Conservation (phyloP, 2,888 invertebrate species). For the Pecten maximus region DNA sequence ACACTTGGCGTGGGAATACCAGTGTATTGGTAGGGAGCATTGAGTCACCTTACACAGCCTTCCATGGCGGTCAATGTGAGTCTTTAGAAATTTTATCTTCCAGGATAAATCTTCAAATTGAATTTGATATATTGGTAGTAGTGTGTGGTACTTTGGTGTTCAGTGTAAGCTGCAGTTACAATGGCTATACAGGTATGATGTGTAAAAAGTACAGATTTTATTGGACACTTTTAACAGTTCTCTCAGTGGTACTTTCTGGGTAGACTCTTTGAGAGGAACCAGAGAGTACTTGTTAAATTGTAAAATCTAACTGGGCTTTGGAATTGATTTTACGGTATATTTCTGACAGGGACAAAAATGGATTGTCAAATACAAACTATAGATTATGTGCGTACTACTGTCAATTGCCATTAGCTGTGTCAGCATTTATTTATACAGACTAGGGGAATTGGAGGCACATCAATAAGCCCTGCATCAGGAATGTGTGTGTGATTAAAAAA, state of each 20-base stretch:
- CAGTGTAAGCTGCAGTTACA: too few species aligned
- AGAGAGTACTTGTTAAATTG: background rate
- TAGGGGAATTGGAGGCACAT: background rate
- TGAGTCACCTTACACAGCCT: background rate
- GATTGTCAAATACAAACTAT: background rate
- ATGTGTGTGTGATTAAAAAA: background rate
- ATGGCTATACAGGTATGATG: too few species aligned
- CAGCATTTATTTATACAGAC: background rate
- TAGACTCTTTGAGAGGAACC: background rate
- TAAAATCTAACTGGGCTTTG: background rate
- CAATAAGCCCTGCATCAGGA: background rate
- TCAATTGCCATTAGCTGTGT: background rate
- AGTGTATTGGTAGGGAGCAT: constrained; percentile 9
- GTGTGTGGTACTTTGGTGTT: background rate
- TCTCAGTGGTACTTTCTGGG: background rate
- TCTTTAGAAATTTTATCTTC: background rate
- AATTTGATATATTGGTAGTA: background rate
- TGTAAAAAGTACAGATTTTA: background rate
- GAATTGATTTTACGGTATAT: background rate
- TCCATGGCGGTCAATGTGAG: background rate
- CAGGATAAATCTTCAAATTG: background rate
- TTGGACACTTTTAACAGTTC: background rate
- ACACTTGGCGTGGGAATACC: background rate
- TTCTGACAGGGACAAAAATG: background rate
- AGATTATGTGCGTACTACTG: background rate